Evolutionary conservation across 2,797 vertebrate species (phyloP).

Genomic region (Thaleichthys pacificus): DNA sequence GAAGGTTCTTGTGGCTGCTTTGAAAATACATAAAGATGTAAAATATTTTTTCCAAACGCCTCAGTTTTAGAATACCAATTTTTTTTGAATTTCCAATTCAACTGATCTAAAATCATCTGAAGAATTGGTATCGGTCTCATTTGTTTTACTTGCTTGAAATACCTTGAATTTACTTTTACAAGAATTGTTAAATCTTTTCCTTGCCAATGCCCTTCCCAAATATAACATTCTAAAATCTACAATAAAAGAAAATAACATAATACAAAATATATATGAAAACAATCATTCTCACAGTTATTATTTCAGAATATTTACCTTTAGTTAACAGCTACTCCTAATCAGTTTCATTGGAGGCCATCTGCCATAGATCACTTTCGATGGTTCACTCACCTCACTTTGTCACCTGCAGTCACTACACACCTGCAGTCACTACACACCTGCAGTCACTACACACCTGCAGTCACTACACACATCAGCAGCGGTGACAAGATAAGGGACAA

Average conservation of each 20-base stretch:
- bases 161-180: background rate
- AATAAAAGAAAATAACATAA: constrained; percentile 41
- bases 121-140: constrained; percentile 30
- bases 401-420: background rate
- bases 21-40: too few species aligned
- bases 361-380: background rate
- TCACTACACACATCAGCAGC: too few species aligned
- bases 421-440: too few species aligned
- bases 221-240: constrained; percentile 20
- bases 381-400: background rate
- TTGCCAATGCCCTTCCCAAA: constrained; percentile 2
- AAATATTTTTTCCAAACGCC: constrained; percentile 11
- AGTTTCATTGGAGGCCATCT: background rate
- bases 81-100: constrained; percentile 37
- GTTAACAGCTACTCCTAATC: constrained; percentile 9
- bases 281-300: constrained; percentile 47
- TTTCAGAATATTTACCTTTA: constrained; percentile 35
- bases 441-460: too few species aligned
- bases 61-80: too few species aligned
- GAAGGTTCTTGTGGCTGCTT: too few species aligned
- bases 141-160: constrained; percentile 31
- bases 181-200: background rate
- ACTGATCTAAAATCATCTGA: constrained; percentile 3
- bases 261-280: constrained; percentile 63
- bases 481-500: background rate